phyloP scores from a whole-genome alignment of 2,888 invertebrate genomes.

The Epinotia brunnichana region DNA sequence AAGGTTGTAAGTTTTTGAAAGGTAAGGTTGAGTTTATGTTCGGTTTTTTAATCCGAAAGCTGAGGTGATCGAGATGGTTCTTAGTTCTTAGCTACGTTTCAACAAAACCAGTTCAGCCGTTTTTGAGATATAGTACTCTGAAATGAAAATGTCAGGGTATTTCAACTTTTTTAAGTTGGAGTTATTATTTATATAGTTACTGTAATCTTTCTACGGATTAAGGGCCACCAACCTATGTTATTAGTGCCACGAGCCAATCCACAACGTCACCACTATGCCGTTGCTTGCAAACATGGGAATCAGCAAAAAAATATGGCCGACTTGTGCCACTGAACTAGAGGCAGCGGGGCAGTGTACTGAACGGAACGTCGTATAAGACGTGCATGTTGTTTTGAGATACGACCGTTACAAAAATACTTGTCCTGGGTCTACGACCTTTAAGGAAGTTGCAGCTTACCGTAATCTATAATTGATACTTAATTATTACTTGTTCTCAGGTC shows the following conservation, averaged over 20 bases:
- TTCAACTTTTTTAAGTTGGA: too few species aligned
- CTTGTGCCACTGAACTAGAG: conserved; percentile 33
- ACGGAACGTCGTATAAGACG: background rate
- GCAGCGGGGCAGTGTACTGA: background rate
- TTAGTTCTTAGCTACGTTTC: too few species aligned
- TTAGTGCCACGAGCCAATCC: conserved; percentile 17
- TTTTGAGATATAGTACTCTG: too few species aligned
- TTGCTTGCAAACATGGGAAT: conserved; percentile 8
- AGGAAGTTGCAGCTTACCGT: background rate
- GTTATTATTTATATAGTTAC: too few species aligned
- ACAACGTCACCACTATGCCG: background rate
- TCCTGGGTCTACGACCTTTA: background rate
- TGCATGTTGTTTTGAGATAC: background rate
- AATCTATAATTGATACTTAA: too few species aligned
- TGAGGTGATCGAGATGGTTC: too few species aligned
- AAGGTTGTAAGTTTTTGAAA: too few species aligned
- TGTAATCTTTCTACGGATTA: background rate
- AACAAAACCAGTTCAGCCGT: too few species aligned
- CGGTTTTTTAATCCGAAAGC: too few species aligned
- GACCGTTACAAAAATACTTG: background rate
- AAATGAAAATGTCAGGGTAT: too few species aligned
- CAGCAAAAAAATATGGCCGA: conserved; percentile 31
- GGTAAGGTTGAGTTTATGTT: too few species aligned
- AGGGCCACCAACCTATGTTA: background rate
- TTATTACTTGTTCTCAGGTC: background rate